Evolutionary conservation across 2,113 vertebrate genomes (phyloP).

Genomic region (Microcebus murinus): DNA sequence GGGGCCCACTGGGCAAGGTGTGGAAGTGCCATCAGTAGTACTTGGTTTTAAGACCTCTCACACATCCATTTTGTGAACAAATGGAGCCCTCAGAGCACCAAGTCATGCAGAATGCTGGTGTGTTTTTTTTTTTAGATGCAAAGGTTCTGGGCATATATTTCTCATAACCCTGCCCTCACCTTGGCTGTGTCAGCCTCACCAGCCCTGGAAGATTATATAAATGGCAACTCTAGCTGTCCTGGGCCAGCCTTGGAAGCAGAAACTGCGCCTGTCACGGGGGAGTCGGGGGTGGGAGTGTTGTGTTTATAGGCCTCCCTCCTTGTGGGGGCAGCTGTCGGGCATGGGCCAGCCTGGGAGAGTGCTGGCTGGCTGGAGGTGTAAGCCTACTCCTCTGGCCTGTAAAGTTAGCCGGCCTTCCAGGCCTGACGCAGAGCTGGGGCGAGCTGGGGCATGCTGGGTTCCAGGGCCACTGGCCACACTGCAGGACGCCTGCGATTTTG

Average conservation of each 20-base stretch:
- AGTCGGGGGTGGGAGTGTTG: slow-evolving; percentile 41
- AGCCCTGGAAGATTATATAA: slow-evolving; percentile 67
- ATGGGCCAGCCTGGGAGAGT: background rate
- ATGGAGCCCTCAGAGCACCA: background rate
- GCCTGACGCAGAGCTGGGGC: background rate
- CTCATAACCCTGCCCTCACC: slow-evolving; percentile 70
- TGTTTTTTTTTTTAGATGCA: background rate
- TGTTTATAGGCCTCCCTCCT: slow-evolving; percentile 47
- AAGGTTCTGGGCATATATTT: slow-evolving; percentile 61
- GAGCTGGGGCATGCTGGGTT: background rate
- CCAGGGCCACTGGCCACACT: background rate
- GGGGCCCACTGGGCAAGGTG: background rate
- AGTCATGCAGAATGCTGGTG: background rate
- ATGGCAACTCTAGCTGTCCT: background rate
- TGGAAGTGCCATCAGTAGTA: background rate
- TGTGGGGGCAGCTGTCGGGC: slow-evolving; percentile 58
- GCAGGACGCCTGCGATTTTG: slow-evolving; percentile 24
- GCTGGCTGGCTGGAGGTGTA: background rate
- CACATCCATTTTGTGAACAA: too few relatives aligned
- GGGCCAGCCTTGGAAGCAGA: background rate
- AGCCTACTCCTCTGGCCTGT: slow-evolving; percentile 13
- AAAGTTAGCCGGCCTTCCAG: slow-evolving; percentile 59
- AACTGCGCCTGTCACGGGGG: slow-evolving; percentile 18
- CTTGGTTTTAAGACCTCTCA: too few relatives aligned
- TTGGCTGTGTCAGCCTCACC: slow-evolving; percentile 55